phyloP scores from a whole-genome alignment of 2,797 vertebrate genomes.

The Protosalanx chinensis region DNA sequence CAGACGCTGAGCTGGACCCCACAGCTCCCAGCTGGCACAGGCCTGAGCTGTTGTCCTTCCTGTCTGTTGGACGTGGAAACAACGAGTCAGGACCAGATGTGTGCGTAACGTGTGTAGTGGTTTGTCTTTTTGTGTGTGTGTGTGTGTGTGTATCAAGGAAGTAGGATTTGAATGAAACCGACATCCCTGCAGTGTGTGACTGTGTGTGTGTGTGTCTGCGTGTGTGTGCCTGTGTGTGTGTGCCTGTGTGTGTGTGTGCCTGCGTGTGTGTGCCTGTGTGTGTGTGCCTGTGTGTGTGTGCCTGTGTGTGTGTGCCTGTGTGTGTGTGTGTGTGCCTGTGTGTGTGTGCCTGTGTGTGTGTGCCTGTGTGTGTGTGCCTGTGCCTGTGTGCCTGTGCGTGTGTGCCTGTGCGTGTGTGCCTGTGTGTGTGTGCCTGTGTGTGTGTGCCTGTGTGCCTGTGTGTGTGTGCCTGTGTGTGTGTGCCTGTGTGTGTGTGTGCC shows the following conservation, averaged over 20 bases:
- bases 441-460: neutral
- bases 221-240: too few species aligned
- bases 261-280: neutral
- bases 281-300: neutral
- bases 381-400: too few species aligned
- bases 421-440: neutral
- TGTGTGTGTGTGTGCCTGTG: neutral
- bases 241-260: neutral
- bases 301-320: neutral
- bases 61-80: slow-evolving; percentile 43
- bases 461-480: neutral
- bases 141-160: too few species aligned
- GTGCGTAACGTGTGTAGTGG: neutral
- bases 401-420: neutral
- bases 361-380: neutral
- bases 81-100: neutral
- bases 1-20: slow-evolving; percentile 14
- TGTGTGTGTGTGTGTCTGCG: slow-evolving; percentile 6
- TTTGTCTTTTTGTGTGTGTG: neutral
- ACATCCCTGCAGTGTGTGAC: neutral
- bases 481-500: neutral
- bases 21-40: slow-evolving; percentile 54
- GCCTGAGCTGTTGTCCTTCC: slow-evolving; percentile 46
- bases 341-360: neutral
- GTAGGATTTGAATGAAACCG: too few species aligned